These are phyloP conservation scores for Lates calcarifer DNA, from an alignment of 2,113 vertebrate genomes.

Conservation along the genomic window DNA sequence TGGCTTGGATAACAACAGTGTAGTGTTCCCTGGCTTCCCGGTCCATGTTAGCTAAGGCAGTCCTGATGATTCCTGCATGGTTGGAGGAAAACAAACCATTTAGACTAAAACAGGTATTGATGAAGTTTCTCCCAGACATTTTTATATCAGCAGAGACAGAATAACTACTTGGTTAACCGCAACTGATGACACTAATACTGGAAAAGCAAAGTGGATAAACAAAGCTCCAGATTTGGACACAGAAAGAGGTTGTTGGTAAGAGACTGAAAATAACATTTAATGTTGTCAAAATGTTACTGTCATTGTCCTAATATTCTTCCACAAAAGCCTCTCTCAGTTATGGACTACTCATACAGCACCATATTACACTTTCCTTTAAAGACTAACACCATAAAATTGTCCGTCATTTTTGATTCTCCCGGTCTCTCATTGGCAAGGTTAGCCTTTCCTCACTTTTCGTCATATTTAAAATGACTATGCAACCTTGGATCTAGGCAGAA, in stretches of 20 bases:
- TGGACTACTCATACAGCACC: background rate
- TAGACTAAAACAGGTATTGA: background rate
- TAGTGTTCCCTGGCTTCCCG: constrained; percentile 98
- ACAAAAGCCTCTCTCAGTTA: background rate
- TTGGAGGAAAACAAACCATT: background rate
- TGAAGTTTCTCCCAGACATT: background rate
- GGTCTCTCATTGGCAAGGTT: constrained; percentile 60
- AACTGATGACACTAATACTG: background rate
- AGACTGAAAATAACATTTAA: background rate
- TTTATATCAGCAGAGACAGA: background rate
- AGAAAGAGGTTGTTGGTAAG: background rate
- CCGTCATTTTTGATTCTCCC: constrained; percentile 42
- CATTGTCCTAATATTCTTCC: background rate
- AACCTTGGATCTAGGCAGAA: constrained; percentile 65
- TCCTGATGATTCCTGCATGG: constrained; percentile 94
- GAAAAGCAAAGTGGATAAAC: background rate
- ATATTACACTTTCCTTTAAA: constrained; percentile 7
- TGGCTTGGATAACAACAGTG: constrained; percentile 98
- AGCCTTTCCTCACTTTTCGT: constrained; percentile 59
- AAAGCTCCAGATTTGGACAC: background rate
- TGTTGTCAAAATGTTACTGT: background rate
- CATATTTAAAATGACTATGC: constrained; percentile 64
- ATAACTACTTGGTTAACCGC: background rate
- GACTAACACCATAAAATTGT: background rate
- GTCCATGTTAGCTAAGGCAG: constrained; percentile 97